Base-by-base conservation (phyloP, 2,888 invertebrate genomes). In the Drosophila nigricruria region DNA sequence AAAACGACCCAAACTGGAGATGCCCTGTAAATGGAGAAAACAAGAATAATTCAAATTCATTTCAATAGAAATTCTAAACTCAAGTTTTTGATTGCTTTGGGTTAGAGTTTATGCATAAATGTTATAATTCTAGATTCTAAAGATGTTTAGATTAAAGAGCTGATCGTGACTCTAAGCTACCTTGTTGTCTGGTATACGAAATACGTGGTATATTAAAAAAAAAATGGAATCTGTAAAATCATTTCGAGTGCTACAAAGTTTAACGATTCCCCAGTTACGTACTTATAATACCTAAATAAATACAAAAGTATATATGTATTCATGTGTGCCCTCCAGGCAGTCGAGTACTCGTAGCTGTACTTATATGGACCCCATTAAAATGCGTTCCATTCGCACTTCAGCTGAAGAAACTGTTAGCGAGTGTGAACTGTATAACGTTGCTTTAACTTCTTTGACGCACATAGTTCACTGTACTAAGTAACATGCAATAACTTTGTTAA, bases 361-460 rank as follows among this genome's bases (percentile, higher is more conserved):
- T 73, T 77, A 60, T 65, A 71, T 69, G 42, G 71, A 45, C 32
- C 64, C 73, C 61, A 69, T 77, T 56, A 77, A 67, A 64, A 63
- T 53, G 49, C 34, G 32, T 45, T 45, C 20, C 59, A 30, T 66
- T 49, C 45, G 47, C 43, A 47, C 54, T 69, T 63, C 27, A 38
- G 42, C 32, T 18, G 68, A 30, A 67, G 68, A 30, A 69, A 60
- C 47, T 36, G 40, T 60, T 36, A 42, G 58, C 62, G 62, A 56
- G 63, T 69, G 68, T 81, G 82, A 87, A 82, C 83, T 84, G 64
- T 87, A 84, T 87, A 84, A 87, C 84, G 76, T 76, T 66, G 59
- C 70, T 76, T 82, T 73, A 69, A 69, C 70, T 56, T 65, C 62
- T 69, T 66, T 70, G 71, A 59, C 78, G 64, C 70, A 72, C 66